Conservation (phyloP, 2,888 invertebrate species). For the Melanophora roralis region DNA sequence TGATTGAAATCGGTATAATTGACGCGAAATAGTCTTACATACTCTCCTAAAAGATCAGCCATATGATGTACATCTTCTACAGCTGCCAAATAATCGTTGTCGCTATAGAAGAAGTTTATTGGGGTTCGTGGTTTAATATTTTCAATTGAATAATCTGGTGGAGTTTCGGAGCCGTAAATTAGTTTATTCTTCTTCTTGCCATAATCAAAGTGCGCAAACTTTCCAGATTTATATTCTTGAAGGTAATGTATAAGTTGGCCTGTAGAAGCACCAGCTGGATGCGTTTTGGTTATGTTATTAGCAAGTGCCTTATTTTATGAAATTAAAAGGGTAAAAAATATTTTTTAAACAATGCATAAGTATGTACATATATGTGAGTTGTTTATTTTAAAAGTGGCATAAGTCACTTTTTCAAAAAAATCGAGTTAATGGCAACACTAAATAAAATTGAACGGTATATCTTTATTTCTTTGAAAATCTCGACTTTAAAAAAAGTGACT, state of each 20-base stretch:
- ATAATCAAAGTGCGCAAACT: slow-evolving; percentile 63
- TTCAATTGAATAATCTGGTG: slow-evolving; percentile 62
- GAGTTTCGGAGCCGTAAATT: slow-evolving; percentile 39
- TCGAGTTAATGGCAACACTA: too few species aligned
- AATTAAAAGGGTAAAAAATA: background rate
- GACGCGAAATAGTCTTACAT: slow-evolving; percentile 56
- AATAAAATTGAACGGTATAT: too few species aligned
- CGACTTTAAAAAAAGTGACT: too few species aligned
- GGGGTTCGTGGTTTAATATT: slow-evolving; percentile 50
- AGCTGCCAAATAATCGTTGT: slow-evolving; percentile 58
- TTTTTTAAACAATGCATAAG: background rate
- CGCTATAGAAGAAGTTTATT: slow-evolving; percentile 63
- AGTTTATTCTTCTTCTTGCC: slow-evolving; percentile 47
- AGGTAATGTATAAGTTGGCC: slow-evolving; percentile 65
- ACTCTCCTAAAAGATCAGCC: slow-evolving; percentile 33
- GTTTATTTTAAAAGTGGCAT: too few species aligned
- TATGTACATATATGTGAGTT: too few species aligned
- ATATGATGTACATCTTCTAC: slow-evolving; percentile 60
- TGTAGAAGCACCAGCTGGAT: slow-evolving; percentile 65
- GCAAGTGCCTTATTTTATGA: background rate
- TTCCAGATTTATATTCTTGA: slow-evolving; percentile 63
- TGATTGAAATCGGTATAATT: slow-evolving; percentile 63
- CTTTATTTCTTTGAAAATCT: too few species aligned
- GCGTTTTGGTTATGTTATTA: slow-evolving; percentile 48
- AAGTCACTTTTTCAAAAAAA: too few species aligned